A percentile compares a stretch with the other conserved stretches of the same genome.
phyloP scores from a whole-genome alignment of 1,140 invertebrate species.

The Papilio helenus region DNA sequence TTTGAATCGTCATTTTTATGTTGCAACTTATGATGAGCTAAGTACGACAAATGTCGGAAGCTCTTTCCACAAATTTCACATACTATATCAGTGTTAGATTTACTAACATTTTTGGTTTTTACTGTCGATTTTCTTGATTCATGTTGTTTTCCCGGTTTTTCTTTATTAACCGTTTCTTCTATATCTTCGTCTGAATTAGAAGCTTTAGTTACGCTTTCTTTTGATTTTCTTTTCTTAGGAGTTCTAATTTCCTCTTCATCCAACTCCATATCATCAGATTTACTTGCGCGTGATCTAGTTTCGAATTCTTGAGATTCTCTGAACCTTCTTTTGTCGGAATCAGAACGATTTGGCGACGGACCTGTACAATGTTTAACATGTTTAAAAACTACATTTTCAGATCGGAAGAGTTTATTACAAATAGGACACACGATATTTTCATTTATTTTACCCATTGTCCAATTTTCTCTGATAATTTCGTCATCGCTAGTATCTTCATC shows the following conservation, averaged over 20 bases:
- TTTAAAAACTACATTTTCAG: conserved; percentile 81
- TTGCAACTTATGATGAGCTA: conserved; percentile 74
- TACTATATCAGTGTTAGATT: conserved; percentile 55
- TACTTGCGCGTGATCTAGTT: conserved; percentile 55
- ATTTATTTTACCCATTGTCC: conserved; percentile 79
- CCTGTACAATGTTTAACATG: conserved; percentile 82
- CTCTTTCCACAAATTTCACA: conserved; percentile 80
- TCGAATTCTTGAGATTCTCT: conserved; percentile 66
- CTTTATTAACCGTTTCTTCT: conserved; percentile 66
- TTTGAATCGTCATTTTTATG: conserved; percentile 64
- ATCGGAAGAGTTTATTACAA: conserved; percentile 78
- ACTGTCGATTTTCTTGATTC: conserved; percentile 45
- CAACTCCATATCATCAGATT: conserved; percentile 58
- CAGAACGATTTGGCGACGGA: conserved; percentile 72
- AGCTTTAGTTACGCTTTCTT: conserved; percentile 52
- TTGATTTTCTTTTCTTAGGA: conserved; percentile 58
- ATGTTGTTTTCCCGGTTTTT: conserved; percentile 52
- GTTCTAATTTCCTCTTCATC: conserved; percentile 52
- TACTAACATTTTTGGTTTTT: conserved; percentile 54
- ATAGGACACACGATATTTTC: conserved; percentile 81
- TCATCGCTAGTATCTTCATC: conserved; percentile 66
- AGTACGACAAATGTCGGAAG: conserved; percentile 79
- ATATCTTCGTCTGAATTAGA: conserved; percentile 57
- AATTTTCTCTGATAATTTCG: conserved; percentile 73
- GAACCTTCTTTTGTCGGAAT: conserved; percentile 64